These are phyloP conservation scores for Callipepla californica DNA, from an alignment of 2,113 vertebrate species.

Conservation along the genomic window DNA sequence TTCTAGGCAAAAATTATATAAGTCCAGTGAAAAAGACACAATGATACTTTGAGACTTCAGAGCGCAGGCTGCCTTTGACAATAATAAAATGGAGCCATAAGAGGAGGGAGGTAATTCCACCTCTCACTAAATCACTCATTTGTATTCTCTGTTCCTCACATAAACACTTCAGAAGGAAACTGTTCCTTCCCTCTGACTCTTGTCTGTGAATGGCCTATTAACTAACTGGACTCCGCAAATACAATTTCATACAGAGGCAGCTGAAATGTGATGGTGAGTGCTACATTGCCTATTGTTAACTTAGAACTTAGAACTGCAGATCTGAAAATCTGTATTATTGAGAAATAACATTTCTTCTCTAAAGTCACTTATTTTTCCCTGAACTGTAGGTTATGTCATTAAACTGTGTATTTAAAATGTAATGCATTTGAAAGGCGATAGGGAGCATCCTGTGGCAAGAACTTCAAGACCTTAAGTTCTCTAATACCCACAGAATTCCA, in stretches of 20 bases:
- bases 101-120: background rate
- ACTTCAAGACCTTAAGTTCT: background rate
- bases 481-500: background rate
- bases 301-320: background rate
- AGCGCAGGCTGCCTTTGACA: background rate
- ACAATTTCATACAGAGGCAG: background rate
- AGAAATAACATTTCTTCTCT: background rate
- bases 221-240: background rate
- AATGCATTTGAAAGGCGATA: background rate
- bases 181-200: background rate
- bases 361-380: background rate
- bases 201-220: background rate
- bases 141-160: background rate
- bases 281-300: background rate
- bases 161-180: slow-evolving; percentile 6
- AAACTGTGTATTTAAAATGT: background rate
- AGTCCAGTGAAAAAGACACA: background rate
- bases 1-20: background rate
- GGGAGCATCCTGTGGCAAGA: background rate
- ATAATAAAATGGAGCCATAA: background rate
- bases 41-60: background rate
- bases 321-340: background rate
- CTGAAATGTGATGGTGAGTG: background rate
- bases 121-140: background rate
- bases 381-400: background rate